These are phyloP conservation scores for Neopipo cinnamomea DNA, from an alignment of 2,113 vertebrate genomes.

Conservation along the genomic window DNA sequence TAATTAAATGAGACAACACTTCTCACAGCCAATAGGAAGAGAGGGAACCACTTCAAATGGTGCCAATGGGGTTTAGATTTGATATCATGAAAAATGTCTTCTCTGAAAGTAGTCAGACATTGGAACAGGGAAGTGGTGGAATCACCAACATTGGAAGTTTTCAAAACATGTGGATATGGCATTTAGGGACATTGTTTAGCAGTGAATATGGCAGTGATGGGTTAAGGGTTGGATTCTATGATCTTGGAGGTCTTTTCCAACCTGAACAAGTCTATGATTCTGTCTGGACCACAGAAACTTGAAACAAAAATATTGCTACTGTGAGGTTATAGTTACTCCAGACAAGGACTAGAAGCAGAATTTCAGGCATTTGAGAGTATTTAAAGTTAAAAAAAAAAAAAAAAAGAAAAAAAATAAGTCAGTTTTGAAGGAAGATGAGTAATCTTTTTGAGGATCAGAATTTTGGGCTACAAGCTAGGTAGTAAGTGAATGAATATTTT, in stretches of 20 bases:
- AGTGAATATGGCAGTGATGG: no score
- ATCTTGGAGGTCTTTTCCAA: background rate
- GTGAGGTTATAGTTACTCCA: background rate
- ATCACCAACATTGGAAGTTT: background rate
- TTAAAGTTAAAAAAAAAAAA: background rate
- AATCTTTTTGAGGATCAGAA: background rate
- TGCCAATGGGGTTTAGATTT: background rate
- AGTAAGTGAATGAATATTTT: background rate
- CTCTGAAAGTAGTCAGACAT: background rate
- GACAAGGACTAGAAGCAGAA: background rate
- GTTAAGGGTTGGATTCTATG: accelerated
- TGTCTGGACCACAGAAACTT: background rate
- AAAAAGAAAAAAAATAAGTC: background rate
- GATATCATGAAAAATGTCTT: background rate
- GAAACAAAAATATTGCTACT: background rate
- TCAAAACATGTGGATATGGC: background rate
- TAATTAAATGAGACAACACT: background rate
- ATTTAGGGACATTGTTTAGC: background rate
- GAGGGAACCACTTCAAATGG: background rate
- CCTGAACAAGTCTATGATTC: background rate
- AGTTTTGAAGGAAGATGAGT: background rate
- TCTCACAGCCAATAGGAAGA: background rate
- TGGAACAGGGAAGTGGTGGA: background rate
- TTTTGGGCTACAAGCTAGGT: background rate
- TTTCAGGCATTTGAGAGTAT: background rate